Evolutionary conservation across 1,140 invertebrate species (phyloP), one percentile per base, ranked within the genome.

Genomic region (Gonioctena quinquepunctata): DNA sequence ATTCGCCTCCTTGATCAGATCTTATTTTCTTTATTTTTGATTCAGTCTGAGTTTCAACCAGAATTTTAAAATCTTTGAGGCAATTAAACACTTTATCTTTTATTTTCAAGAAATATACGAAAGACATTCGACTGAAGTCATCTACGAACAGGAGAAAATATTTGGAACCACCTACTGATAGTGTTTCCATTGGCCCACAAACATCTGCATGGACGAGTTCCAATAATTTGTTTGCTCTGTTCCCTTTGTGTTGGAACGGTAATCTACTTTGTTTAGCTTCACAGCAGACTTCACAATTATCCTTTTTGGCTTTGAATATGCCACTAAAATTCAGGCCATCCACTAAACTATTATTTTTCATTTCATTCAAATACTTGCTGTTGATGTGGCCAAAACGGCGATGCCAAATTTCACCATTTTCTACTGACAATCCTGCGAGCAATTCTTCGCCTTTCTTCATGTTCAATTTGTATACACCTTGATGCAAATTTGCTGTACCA

Each of bases 381-480:
- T 73, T 80, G 48, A 81, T 66, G 62, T 82, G 81, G 33, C 76
- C 77, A 21, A 80, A 66, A 11, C 76, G 42, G 8, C 71, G 67
- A 66, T 79, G 74, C 78, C 77, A 77, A 8, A 65, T 62, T 7
- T 21, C 71, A 62, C 59, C 76, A n/a, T n/a, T n/a, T 64, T 80
- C n/a, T 27, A 57, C 78, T 25, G 27, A 5, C 18, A 5, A 52
- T 63, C 66, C 80, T 25, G 60, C 18, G 77, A 23, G 48, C 23
- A 27, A 26, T 2, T 48, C 5, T 21, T 75, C 69, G 19, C 67
- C 3, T 19, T 50, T 54, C 2, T 59, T 16, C 11, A 22, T 59
- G n/a, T 79, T 74, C 21, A 80, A 66, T 69, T 73, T 77, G 64
- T 80, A 80, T n/a, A 79, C 74, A 70, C 74, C 68, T 68, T 74